phyloP scores from a whole-genome alignment of 2,797 vertebrate species.

The Amazonetta brasiliensis region DNA sequence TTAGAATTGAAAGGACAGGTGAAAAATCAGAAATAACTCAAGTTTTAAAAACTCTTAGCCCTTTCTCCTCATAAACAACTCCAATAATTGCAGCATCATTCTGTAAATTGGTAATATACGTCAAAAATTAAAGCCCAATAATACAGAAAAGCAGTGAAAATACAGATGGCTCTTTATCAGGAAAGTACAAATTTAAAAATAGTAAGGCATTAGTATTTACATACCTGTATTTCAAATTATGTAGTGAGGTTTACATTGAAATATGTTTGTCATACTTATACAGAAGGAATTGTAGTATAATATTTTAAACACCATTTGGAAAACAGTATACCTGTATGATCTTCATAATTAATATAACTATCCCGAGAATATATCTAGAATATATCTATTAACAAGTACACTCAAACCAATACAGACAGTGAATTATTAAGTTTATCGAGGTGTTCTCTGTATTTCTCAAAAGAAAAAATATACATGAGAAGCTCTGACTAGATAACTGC shows the following conservation, averaged over 20 bases:
- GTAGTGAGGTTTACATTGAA: neutral
- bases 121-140: neutral
- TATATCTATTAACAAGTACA: too few species aligned
- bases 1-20: neutral
- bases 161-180: neutral
- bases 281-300: neutral
- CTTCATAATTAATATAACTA: neutral
- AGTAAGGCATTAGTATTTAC: neutral
- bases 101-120: neutral
- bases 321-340: neutral
- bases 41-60: neutral
- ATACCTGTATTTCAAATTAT: neutral
- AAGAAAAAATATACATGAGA: neutral
- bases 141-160: neutral
- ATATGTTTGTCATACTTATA: neutral
- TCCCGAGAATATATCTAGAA: neutral
- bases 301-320: neutral
- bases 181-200: neutral
- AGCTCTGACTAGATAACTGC: neutral
- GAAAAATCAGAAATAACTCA: neutral
- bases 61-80: neutral
- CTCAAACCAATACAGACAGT: neutral
- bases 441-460: neutral
- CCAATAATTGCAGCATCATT: neutral
- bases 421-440: neutral